A percentile compares a stretch with the other conserved stretches of the same genome.
These are phyloP conservation scores for Silurus aristotelis DNA, from an alignment of 2,797 vertebrate species.

Conservation along the genomic window DNA sequence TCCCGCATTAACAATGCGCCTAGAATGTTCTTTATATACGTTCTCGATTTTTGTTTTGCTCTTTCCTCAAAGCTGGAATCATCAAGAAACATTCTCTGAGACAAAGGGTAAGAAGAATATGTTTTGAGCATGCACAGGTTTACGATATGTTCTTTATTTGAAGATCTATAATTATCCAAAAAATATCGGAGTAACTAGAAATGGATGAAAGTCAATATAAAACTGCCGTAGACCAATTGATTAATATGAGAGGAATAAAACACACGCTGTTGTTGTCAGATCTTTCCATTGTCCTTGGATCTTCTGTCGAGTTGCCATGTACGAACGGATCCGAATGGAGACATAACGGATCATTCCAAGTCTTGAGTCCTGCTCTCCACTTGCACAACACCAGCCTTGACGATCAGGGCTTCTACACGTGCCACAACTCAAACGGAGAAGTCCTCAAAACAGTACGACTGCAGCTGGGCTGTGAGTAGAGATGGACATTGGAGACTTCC, in stretches of 20 bases:
- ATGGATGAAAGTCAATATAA: too few relatives aligned
- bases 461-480: slow-evolving; percentile 56
- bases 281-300: slow-evolving; percentile 52
- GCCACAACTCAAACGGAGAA: slow-evolving; percentile 41
- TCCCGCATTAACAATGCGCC: slow-evolving; percentile 1
- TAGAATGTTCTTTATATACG: neutral
- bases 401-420: slow-evolving; percentile 58
- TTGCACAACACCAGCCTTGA: slow-evolving; percentile 54
- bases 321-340: slow-evolving; percentile 53
- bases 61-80: slow-evolving; percentile 10
- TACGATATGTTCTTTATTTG: too few relatives aligned
- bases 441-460: slow-evolving; percentile 37
- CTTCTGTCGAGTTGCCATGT: slow-evolving; percentile 52
- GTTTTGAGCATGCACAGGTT: too few relatives aligned
- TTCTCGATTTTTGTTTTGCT: neutral
- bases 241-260: too few relatives aligned
- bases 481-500: neutral
- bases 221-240: too few relatives aligned
- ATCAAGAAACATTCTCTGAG: neutral
- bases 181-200: too few relatives aligned
- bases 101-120: slow-evolving; percentile 44
- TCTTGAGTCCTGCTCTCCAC: slow-evolving; percentile 36
- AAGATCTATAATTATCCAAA: too few relatives aligned
- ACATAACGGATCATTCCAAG: slow-evolving; percentile 44
- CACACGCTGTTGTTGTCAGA: slow-evolving; percentile 42